phyloP scores from a whole-genome alignment of 2,797 vertebrate species.

The Sciaenops ocellatus region DNA sequence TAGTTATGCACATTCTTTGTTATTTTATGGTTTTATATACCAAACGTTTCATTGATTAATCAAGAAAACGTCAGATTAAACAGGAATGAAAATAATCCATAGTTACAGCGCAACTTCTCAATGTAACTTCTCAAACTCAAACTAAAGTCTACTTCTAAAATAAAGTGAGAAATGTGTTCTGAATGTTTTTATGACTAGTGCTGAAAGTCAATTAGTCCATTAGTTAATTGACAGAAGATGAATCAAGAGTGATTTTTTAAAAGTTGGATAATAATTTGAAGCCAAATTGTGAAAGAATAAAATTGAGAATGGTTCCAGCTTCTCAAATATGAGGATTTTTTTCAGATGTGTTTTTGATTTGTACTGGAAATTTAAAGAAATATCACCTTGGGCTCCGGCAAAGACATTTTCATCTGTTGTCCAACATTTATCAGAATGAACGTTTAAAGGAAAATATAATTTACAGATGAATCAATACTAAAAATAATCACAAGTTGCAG shows the following conservation, averaged over 20 bases:
- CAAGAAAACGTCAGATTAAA: not conserved
- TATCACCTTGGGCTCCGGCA: not conserved
- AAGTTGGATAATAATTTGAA: not conserved
- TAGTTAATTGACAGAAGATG: not conserved
- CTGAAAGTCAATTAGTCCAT: constrained; percentile 1
- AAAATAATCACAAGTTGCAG: not conserved
- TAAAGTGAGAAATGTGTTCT: not conserved
- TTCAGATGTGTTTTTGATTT: not conserved
- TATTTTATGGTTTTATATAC: not conserved
- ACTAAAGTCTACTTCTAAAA: not conserved
- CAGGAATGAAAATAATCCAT: not conserved
- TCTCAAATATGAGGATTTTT: not conserved
- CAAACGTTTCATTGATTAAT: not conserved
- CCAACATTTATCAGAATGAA: not conserved
- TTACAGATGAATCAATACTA: not conserved
- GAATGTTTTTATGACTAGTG: not conserved
- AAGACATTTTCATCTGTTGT: not conserved
- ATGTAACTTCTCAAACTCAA: not conserved
- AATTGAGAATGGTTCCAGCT: not conserved
- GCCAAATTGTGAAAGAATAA: not conserved
- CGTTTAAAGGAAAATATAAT: not conserved
- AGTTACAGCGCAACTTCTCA: not conserved
- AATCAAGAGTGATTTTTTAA: not conserved
- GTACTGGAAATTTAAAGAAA: not conserved
- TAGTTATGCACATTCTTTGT: not conserved